A percentile compares a stretch with the other conserved stretches of the same genome.
Evolutionary conservation across 2,113 vertebrate genomes (phyloP).

Genomic region (Bujurquina vittata): DNA sequence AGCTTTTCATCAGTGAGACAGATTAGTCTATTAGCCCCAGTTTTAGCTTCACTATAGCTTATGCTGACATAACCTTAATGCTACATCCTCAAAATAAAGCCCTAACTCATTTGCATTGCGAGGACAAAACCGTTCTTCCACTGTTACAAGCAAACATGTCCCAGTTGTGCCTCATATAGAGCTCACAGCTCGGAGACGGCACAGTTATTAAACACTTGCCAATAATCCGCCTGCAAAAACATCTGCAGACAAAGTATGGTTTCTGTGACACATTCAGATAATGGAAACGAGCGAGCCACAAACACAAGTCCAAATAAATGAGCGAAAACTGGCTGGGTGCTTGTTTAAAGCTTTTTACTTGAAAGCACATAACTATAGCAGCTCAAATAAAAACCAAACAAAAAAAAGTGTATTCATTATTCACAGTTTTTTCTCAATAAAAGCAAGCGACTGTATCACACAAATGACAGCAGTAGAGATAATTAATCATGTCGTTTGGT

Average conservation of each 20-base stretch:
- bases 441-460: slow-evolving; percentile 2
- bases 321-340: slow-evolving; percentile 17
- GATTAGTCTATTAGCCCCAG: neutral
- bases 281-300: slow-evolving; percentile 32
- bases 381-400: neutral
- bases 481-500: neutral
- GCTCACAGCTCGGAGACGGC: neutral
- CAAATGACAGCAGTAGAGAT: neutral
- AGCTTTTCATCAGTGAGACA: neutral
- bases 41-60: slow-evolving; percentile 17
- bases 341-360: slow-evolving; percentile 21
- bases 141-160: slow-evolving; percentile 21
- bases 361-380: neutral
- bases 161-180: slow-evolving; percentile 24
- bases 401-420: slow-evolving; percentile 15
- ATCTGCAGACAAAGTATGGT: slow-evolving; percentile 50
- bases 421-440: neutral
- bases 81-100: slow-evolving; percentile 13
- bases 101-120: slow-evolving; percentile 3
- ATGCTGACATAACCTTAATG: slow-evolving; percentile 10
- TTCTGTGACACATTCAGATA: slow-evolving; percentile 33
- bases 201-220: slow-evolving; percentile 36
- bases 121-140: slow-evolving; percentile 17
- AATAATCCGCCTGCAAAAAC: slow-evolving; percentile 51
- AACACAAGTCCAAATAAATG: slow-evolving; percentile 33